Conservation (phyloP, 2,888 invertebrate species). For the Drosophila borealis region DNA sequence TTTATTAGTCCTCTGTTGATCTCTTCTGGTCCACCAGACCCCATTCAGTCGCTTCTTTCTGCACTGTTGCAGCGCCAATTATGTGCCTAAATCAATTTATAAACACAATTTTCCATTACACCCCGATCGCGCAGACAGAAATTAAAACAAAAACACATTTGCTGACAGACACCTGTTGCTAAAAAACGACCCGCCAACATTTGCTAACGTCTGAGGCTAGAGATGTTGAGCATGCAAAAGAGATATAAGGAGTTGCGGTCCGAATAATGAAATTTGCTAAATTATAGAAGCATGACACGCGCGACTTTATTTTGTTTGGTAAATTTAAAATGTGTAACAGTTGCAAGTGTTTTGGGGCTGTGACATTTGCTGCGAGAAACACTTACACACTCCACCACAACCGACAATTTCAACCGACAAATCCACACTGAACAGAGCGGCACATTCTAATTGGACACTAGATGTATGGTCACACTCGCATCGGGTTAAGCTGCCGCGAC, state of each 20-base stretch:
- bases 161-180: slow-evolving; percentile 65
- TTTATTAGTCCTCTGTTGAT: slow-evolving; percentile 60
- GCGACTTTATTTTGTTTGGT: slow-evolving; percentile 41
- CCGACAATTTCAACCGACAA: slow-evolving; percentile 61
- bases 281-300: slow-evolving; percentile 62
- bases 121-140: slow-evolving; percentile 29
- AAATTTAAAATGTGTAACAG: slow-evolving; percentile 42
- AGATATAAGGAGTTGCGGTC: slow-evolving; percentile 7
- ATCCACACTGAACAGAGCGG: slow-evolving; percentile 54
- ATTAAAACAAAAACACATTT: slow-evolving; percentile 20
- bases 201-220: slow-evolving; percentile 26
- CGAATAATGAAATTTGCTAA: slow-evolving; percentile 32
- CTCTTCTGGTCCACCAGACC: not conserved
- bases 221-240: slow-evolving; percentile 62
- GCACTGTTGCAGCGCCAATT: not conserved
- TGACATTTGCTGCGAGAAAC: slow-evolving; percentile 11
- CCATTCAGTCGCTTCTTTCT: not conserved
- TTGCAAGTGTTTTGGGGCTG: slow-evolving; percentile 17
- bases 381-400: slow-evolving; percentile 38
- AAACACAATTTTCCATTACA: slow-evolving; percentile 35
- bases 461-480: slow-evolving; percentile 47
- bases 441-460: slow-evolving; percentile 48
- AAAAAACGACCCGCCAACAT: slow-evolving; percentile 43
- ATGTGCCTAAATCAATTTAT: slow-evolving; percentile 36
- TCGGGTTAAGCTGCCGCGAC: slow-evolving; percentile 7